These are phyloP conservation scores for human DNA, from an alignment of 2,113 vertebrate species.

Conservation along the genomic window GRCh38 chr14:38989501-38990000, in stretches of 20 bases:
- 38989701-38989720: not conserved
- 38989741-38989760: not conserved
- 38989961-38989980: constrained; percentile 5
- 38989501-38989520: not conserved
- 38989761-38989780: not conserved
- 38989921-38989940: not conserved
- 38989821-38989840: not conserved
- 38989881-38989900: constrained; percentile 5
- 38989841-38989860: constrained; percentile 30
- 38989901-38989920: constrained; percentile 22
- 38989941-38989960: constrained; percentile 5
- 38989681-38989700: not conserved
- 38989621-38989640: not conserved
- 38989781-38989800: not conserved
- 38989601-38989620: not conserved
- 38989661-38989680: not conserved
- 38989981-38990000: not conserved
- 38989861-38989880: not conserved
- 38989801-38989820: not conserved
- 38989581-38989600: not conserved
- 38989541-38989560: not conserved
- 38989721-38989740: not conserved
- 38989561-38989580: not conserved
- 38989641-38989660: not conserved
- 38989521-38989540: not conserved